Conservation (phyloP, 2,113 vertebrate genomes). For the Cochlearius cochlearius region DNA sequence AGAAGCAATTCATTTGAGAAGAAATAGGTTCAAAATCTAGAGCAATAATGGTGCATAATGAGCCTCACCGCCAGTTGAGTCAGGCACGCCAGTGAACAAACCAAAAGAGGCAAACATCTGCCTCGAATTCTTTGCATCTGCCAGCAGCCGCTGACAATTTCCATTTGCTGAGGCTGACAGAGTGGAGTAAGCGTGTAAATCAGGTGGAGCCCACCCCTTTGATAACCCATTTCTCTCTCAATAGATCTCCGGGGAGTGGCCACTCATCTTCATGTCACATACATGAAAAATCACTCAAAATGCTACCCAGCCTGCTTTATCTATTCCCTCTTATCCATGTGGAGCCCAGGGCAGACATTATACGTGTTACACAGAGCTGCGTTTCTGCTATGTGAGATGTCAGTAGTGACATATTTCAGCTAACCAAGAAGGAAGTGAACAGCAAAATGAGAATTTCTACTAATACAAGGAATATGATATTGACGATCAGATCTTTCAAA, state of each 20-base stretch:
- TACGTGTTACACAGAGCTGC: not conserved
- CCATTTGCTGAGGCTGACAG: not conserved
- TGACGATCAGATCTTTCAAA: not conserved
- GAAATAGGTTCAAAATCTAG: not conserved
- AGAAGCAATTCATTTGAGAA: slow-evolving; percentile 29
- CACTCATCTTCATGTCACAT: not conserved
- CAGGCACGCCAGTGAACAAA: not conserved
- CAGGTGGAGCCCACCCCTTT: not conserved
- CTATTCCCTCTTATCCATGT: not conserved
- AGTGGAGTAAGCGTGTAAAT: not conserved
- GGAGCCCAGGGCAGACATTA: not conserved
- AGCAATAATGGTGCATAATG: not conserved
- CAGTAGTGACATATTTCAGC: not conserved
- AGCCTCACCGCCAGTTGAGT: fast-evolving
- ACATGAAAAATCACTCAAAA: not conserved
- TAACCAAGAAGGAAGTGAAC: not conserved
- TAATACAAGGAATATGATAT: not conserved
- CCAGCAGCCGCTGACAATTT: not conserved
- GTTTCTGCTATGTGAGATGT: not conserved
- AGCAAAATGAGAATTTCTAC: not conserved
- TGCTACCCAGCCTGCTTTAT: not conserved
- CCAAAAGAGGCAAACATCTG: not conserved
- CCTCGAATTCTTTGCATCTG: not conserved
- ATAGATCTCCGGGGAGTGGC: not conserved
- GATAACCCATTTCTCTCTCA: not conserved